A percentile compares a stretch with the other conserved stretches of the same genome.
phyloP scores from a whole-genome alignment of 2,797 vertebrate genomes.

The Clarias fuscus region DNA sequence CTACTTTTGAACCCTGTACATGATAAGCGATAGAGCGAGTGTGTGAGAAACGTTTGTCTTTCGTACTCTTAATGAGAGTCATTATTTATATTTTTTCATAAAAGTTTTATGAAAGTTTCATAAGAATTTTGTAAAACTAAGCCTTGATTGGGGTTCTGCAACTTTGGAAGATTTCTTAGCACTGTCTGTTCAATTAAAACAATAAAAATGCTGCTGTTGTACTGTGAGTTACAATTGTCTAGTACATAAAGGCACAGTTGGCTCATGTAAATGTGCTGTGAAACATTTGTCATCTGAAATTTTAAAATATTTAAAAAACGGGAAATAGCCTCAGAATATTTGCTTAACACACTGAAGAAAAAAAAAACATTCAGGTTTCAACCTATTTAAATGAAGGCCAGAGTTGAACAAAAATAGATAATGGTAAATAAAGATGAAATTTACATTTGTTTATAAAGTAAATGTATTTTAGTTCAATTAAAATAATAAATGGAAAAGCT shows the following conservation, averaged over 20 bases:
- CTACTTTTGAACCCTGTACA: too few relatives aligned
- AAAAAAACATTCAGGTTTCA: too few relatives aligned
- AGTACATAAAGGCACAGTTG: background rate
- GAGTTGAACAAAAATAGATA: too few relatives aligned
- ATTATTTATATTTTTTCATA: background rate
- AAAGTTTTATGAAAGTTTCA: too few relatives aligned
- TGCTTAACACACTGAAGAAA: background rate
- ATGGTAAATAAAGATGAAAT: too few relatives aligned
- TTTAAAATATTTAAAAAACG: background rate
- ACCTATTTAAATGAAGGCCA: too few relatives aligned
- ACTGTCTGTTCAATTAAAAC: background rate
- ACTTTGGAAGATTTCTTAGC: background rate
- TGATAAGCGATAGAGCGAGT: too few relatives aligned
- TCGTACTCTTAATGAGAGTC: background rate
- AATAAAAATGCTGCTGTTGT: background rate
- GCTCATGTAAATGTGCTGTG: background rate
- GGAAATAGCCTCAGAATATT: conserved; percentile 2
- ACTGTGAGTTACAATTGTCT: background rate
- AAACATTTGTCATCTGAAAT: background rate
- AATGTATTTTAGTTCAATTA: too few relatives aligned
- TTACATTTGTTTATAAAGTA: too few relatives aligned
- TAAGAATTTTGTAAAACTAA: background rate
- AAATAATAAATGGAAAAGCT: too few relatives aligned
- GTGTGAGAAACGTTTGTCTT: too few relatives aligned
- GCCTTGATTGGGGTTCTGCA: background rate